Conservation (phyloP, 2,113 vertebrate species). For the Oncorhynchus keta region DNA sequence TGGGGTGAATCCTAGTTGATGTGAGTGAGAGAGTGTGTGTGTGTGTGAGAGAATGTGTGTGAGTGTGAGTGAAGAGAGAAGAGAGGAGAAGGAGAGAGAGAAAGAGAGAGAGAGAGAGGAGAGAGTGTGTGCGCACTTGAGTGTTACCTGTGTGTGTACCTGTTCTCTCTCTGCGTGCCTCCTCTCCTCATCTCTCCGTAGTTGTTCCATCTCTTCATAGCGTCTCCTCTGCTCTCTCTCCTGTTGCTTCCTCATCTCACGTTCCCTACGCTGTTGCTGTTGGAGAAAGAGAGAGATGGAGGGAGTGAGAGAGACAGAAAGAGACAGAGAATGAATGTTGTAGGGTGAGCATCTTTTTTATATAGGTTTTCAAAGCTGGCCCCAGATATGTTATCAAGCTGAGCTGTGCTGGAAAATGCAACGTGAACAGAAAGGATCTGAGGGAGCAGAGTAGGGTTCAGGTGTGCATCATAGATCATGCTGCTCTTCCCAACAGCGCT, state of each 20-base stretch:
- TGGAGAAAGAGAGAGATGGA: not conserved
- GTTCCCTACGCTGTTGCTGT: slow-evolving; percentile 93
- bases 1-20: not conserved
- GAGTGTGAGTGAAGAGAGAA: not conserved
- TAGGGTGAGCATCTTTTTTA: not conserved
- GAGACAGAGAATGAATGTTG: not conserved
- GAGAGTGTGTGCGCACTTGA: not conserved
- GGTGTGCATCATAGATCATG: too few relatives aligned
- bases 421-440: too few relatives aligned
- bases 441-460: too few relatives aligned
- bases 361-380: too few relatives aligned
- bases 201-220: slow-evolving; percentile 91
- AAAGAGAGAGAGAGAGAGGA: too few relatives aligned
- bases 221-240: slow-evolving; percentile 93
- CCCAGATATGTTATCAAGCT: too few relatives aligned
- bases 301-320: not conserved
- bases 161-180: slow-evolving; percentile 93
- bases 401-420: too few relatives aligned
- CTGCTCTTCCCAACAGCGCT: not conserved
- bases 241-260: slow-evolving; percentile 95
- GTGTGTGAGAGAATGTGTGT: not conserved
- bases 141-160: slow-evolving; percentile 65
- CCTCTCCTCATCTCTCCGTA: slow-evolving; percentile 92
- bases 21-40: not conserved
- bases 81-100: too few relatives aligned